Percentiles rank a stretch among this genome's conserved stretches.
phyloP scores from a whole-genome alignment of 2,888 invertebrate species.

The Netelia melanura region DNA sequence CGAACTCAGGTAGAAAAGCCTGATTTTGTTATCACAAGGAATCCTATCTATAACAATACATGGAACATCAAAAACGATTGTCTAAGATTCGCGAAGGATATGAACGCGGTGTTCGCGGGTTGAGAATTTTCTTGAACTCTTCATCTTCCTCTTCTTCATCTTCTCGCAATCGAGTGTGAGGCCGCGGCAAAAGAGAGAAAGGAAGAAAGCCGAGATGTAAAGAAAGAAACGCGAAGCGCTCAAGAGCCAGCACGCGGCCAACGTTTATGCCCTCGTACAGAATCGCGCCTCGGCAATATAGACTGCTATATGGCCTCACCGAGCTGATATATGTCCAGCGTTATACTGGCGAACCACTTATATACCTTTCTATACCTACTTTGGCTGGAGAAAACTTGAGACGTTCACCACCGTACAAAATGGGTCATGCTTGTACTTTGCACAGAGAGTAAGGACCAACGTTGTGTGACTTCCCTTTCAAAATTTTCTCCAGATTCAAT shows the following conservation, averaged over 20 bases:
- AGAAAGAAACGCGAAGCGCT: constrained; percentile 53
- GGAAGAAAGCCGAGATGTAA: constrained; percentile 60
- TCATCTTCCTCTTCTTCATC: constrained; percentile 9
- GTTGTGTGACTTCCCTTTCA: neutral
- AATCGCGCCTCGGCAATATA: constrained; percentile 73
- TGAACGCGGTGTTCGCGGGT: constrained; percentile 28
- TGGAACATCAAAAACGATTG: neutral
- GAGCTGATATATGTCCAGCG: constrained; percentile 77
- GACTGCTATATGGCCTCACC: constrained; percentile 77
- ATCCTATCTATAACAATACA: neutral
- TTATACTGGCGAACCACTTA: constrained; percentile 76
- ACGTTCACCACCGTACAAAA: constrained; percentile 70
- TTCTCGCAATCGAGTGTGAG: neutral
- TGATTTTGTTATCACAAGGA: neutral
- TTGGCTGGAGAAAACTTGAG: constrained; percentile 74
- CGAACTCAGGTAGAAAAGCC: neutral
- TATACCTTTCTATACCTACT: constrained; percentile 71
- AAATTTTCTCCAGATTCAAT: constrained; percentile 4
- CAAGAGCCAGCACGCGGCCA: constrained; percentile 52
- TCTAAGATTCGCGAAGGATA: constrained; percentile 5
- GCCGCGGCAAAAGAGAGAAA: constrained; percentile 19
- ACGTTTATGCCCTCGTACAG: constrained; percentile 61
- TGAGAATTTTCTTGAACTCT: neutral
- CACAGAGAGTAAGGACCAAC: constrained; percentile 6
- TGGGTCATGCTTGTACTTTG: constrained; percentile 69